These are phyloP conservation scores for Thermophis baileyi DNA, from an alignment of 2,113 vertebrate genomes.

Conservation along the genomic window DNA sequence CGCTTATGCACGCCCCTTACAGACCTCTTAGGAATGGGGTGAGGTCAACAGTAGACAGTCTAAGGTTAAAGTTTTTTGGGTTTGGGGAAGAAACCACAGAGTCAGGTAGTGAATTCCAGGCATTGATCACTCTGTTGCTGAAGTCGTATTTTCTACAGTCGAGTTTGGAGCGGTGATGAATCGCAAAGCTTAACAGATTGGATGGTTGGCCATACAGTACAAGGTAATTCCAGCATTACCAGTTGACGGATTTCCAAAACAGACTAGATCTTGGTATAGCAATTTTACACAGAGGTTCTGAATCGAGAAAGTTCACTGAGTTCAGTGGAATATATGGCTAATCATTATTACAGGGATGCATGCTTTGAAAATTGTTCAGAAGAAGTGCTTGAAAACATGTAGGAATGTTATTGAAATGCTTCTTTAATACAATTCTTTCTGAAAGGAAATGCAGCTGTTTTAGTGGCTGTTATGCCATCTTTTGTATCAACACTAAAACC, in stretches of 20 bases:
- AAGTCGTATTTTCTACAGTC: no score
- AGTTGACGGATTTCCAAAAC: background rate
- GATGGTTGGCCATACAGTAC: background rate
- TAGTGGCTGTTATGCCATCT: background rate
- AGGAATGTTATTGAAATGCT: background rate
- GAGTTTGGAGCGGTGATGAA: background rate
- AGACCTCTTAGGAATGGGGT: no score
- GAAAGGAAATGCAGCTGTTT: background rate
- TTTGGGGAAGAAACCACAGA: no score
- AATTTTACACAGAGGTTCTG: background rate
- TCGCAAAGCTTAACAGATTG: background rate
- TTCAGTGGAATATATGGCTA: background rate
- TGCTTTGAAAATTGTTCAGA: background rate
- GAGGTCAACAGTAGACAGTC: no score
- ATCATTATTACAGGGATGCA: background rate
- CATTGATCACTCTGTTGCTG: no score
- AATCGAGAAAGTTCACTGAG: background rate
- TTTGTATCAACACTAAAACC: background rate
- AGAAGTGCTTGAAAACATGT: background rate
- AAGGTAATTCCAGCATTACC: background rate
- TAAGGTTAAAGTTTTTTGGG: no score
- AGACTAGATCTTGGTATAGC: background rate
- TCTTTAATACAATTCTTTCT: background rate
- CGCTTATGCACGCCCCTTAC: no score
- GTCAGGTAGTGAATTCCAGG: no score